Percentiles rank a stretch among this genome's conserved stretches.
Evolutionary conservation across 2,797 vertebrate species (phyloP).

Genomic region (Premnoplex brunnescens): DNA sequence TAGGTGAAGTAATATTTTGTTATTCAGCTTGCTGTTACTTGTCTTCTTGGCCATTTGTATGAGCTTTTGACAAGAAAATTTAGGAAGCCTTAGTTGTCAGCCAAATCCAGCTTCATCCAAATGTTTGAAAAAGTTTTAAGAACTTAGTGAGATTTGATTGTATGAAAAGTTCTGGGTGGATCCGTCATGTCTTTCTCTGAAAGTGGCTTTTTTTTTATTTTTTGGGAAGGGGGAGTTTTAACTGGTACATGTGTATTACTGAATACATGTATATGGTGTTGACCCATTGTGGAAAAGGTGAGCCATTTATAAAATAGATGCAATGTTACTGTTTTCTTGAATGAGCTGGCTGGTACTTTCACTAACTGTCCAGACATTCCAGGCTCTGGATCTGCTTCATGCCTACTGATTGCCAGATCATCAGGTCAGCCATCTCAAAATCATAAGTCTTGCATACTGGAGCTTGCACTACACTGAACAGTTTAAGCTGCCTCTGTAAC

Average conservation of each 20-base stretch:
- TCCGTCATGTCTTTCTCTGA: neutral
- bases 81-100: neutral
- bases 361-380: neutral
- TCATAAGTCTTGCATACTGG: neutral
- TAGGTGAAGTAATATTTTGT: neutral
- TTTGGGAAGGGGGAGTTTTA: neutral
- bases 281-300: neutral
- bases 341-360: neutral
- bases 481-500: neutral
- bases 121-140: neutral
- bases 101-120: neutral
- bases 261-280: fast-evolving
- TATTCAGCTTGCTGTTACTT: neutral
- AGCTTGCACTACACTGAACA: neutral
- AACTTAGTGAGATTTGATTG: neutral
- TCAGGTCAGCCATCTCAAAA: neutral
- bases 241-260: neutral
- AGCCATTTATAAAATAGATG: neutral
- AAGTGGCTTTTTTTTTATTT: neutral
- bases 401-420: neutral
- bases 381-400: neutral
- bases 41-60: fast-evolving
- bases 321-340: neutral
- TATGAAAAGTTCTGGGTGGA: neutral
- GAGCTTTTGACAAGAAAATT: neutral